These are phyloP conservation scores for Microplitis demolitor DNA, from an alignment of 1,140 invertebrate species.

Conservation along the genomic window DNA sequence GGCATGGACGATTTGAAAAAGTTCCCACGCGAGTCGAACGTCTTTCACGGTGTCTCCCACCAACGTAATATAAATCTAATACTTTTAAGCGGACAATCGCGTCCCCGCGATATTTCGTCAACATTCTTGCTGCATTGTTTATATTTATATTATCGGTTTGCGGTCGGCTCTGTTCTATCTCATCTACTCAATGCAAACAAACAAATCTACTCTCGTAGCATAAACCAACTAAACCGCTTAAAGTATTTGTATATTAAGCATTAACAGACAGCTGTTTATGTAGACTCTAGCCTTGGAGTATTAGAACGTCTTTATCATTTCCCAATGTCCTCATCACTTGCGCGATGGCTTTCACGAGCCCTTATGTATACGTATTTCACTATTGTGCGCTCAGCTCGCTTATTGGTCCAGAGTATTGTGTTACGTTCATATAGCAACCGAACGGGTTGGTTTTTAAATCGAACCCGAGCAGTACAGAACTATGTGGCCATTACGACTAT, in stretches of 20 bases:
- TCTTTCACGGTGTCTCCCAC: slow-evolving; percentile 2
- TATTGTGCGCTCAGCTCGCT: too few relatives aligned
- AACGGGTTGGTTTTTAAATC: not conserved
- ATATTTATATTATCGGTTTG: slow-evolving; percentile 14
- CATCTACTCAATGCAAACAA: not conserved
- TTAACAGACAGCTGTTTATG: too few relatives aligned
- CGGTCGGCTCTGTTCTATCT: not conserved
- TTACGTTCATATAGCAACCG: too few relatives aligned
- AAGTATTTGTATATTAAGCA: too few relatives aligned
- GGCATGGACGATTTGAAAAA: slow-evolving; percentile 11
- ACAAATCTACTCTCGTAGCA: not conserved
- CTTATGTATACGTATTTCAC: too few relatives aligned
- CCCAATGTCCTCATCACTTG: too few relatives aligned
- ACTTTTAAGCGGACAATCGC: not conserved
- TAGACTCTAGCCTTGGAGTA: too few relatives aligned
- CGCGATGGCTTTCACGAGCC: too few relatives aligned
- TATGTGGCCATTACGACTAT: slow-evolving; percentile 2
- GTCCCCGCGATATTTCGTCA: slow-evolving; percentile 32
- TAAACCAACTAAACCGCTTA: too few relatives aligned
- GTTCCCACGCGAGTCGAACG: slow-evolving; percentile 19
- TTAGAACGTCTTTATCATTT: too few relatives aligned
- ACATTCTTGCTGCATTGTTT: slow-evolving; percentile 25
- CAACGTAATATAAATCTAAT: not conserved
- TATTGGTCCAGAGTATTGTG: too few relatives aligned
- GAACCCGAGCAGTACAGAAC: not conserved